Evolutionary conservation across 2,797 vertebrate species (phyloP), one percentile per base, ranked within the genome.

Genomic region (Propithecus deckenii): DNA sequence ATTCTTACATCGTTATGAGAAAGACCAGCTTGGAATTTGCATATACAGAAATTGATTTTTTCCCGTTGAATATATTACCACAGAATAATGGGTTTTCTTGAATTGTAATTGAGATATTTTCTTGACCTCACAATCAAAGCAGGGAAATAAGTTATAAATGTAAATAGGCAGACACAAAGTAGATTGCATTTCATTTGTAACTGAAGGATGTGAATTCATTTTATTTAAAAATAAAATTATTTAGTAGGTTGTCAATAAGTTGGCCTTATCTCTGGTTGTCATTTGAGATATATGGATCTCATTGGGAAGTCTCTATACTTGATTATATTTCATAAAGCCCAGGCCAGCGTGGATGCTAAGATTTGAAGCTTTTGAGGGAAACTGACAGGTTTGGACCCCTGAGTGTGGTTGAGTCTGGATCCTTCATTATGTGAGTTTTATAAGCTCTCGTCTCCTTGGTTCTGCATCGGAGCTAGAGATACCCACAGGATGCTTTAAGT

Each of bases 21-120:
- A 94, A 94, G 76, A 69, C 61, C 32, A n/a, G 69, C 59, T 89
- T 88, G 86, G 74, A 84, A 79, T 94, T 79, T 87, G 75, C 74
- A 76, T 89, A 41, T 46, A 35, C 43, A 85, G 71, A 93, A 96
- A 84, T 35, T 80, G 83, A 96, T 96, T 97, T 83, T 52, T 55
- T 55, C 41, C 75, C 69, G 28, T 32, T 71, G 93, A 84, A 75
- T 75, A 38, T 48, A 80, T 91, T 94, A 84, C 50, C 43, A 14
- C 11, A 41, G 72, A 81, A 79, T 48, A 83, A 84, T 74, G 30
- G 4, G 72, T 95, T 92, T 67, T 86, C 69, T 85, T 89, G 65
- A 81, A 63, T 72, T 59, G 63, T 91, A 67, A 96, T 67, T 67
- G 83, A 95, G 84, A 94, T 83, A 61, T 80, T 93, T 63, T 91